Evolutionary conservation across 2,888 invertebrate genomes (phyloP).

Genomic region (Marasmarcha lunaedactyla): DNA sequence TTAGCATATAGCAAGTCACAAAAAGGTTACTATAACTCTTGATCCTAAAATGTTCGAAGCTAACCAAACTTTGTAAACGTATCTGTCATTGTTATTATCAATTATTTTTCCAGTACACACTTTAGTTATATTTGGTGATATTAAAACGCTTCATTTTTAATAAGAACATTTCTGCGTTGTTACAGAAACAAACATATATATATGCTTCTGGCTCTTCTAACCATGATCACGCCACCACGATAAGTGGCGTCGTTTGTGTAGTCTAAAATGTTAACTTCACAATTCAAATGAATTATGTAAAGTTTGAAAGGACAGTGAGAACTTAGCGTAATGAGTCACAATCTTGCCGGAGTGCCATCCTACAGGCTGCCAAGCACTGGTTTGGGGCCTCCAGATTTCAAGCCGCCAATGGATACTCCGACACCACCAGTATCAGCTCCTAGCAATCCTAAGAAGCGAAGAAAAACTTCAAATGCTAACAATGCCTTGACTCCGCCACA

Average conservation of each 20-base stretch:
- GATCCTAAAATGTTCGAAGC: constrained; percentile 18
- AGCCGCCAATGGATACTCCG: constrained; percentile 77
- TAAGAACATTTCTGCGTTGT: constrained; percentile 24
- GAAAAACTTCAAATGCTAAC: constrained; percentile 82
- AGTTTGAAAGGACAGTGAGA: constrained; percentile 32
- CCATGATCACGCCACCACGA: constrained; percentile 51
- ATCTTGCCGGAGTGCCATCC: constrained; percentile 84
- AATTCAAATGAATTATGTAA: constrained; percentile 24
- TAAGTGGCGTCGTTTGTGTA: constrained; percentile 45
- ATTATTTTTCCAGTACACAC: no score
- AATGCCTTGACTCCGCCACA: constrained; percentile 75
- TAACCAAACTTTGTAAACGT: constrained; percentile 9
- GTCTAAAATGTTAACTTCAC: background rate
- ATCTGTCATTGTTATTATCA: no score
- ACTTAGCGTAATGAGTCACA: constrained; percentile 77
- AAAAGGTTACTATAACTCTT: constrained; percentile 35
- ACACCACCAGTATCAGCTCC: constrained; percentile 81
- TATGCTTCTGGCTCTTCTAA: constrained; percentile 52
- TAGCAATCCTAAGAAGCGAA: constrained; percentile 88
- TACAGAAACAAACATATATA: constrained; percentile 62
- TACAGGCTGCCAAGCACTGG: constrained; percentile 81
- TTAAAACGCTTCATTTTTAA: no score
- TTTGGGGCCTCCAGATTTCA: constrained; percentile 79
- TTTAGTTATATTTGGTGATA: no score
- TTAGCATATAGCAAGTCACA: constrained; percentile 13